A percentile compares a stretch with the other conserved stretches of the same genome.
Evolutionary conservation across 2,113 vertebrate genomes (phyloP).

Genomic region (Periophthalmus modestus): DNA sequence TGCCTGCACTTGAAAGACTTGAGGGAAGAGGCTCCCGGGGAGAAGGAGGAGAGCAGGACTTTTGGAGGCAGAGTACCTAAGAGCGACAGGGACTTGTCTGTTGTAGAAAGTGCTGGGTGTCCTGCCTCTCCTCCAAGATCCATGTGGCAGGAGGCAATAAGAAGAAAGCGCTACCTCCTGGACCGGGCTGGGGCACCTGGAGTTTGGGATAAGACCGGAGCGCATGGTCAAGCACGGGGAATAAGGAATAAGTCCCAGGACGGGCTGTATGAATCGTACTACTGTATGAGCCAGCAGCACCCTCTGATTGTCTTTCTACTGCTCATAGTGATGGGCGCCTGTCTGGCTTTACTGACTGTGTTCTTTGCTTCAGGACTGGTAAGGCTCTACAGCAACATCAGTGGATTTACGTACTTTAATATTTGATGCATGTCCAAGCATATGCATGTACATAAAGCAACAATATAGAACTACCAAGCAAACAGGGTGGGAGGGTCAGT

Average conservation of each 20-base stretch:
- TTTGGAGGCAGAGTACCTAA: conserved; percentile 48
- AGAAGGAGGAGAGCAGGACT: conserved; percentile 51
- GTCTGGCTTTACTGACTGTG: conserved; percentile 91
- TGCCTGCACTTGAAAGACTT: conserved; percentile 66
- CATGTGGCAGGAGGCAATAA: conserved; percentile 88
- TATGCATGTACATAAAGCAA: not conserved
- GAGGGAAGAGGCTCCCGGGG: conserved; percentile 47
- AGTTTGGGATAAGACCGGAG: conserved; percentile 57
- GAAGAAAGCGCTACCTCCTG: conserved; percentile 78
- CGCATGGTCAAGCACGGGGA: conserved; percentile 68
- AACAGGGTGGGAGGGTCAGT: conserved; percentile 9
- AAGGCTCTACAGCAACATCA: conserved; percentile 67
- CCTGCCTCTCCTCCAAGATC: conserved; percentile 63
- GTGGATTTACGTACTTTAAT: not conserved
- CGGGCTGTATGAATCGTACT: conserved; percentile 98
- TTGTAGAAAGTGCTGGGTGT: conserved; percentile 58
- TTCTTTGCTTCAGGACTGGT: conserved; percentile 98
- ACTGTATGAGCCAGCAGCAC: conserved; percentile 99
- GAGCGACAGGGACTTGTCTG: conserved; percentile 54
- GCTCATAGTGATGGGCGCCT: conserved; percentile 96
- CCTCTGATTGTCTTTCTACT: conserved; percentile 96
- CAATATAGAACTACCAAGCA: not conserved
- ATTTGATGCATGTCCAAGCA: not conserved
- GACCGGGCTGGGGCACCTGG: conserved; percentile 53
- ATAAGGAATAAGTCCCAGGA: conserved; percentile 83